Base-by-base conservation (phyloP, 2,888 invertebrate genomes). In the Hedychridium roseum region DNA sequence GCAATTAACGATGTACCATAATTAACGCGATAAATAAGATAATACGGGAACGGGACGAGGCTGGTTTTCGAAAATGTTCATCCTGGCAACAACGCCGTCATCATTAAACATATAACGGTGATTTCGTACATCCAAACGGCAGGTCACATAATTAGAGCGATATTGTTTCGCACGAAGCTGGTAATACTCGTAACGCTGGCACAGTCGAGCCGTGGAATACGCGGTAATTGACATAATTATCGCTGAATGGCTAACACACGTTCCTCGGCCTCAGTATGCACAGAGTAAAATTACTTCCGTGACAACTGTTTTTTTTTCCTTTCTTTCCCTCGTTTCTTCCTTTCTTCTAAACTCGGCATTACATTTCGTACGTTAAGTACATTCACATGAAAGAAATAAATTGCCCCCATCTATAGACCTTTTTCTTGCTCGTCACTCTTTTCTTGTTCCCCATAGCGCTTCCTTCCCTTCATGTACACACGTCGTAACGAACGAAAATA, bases 221-320 rank as follows among this genome's bases (percentile, higher is more conserved):
- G 21, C 48, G 55, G 61, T 59, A 62, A 61, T 62, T 62, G 61
- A 61, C 53, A 62, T 59, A 61, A 61, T 61, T 61, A 61, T 61
- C 56, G 50, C 49, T 61, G 61, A 61, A 61, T 61, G 62, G 55
- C 55, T 57, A 45, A 38, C 34, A 42, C 50, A 45, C 35, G 55
- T 51, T 52, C 45, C 46, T 39, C 35, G 18, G 30, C 27, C 35
- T 27, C 30, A 9, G 12, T 35, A 36, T 30, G 27, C 23, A 21
- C 35, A 23, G 48, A 37, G 55, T 39, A 40, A 55, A 61, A 61
- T 61, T 58, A 61, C 62, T 55, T 54, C 47, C n/a, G n/a, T n/a
- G n/a, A n/a, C n/a, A n/a, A n/a, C n/a, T n/a, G n/a, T n/a, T n/a
- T n/a, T n/a, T n/a, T n/a, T n/a, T n/a, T 28, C 11, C 30, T 4